Base-by-base conservation (phyloP, 2,888 invertebrate genomes). In the Zygothrica quintamaculata region DNA sequence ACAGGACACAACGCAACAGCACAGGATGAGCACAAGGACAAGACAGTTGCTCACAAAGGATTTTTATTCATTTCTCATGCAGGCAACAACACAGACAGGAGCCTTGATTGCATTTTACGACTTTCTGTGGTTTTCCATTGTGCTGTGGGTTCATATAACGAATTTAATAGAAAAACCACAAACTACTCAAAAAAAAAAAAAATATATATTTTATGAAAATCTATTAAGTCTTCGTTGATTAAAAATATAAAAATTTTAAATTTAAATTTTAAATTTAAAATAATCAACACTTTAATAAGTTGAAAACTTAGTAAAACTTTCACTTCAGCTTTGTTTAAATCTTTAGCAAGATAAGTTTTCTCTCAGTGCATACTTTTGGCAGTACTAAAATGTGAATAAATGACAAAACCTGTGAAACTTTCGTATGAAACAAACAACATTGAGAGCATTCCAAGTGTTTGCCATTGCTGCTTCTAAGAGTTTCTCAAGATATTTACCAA, bases 71-170 rank as follows among this genome's bases (percentile, higher is more conserved):
- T 12, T 40, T 7, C 46, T 40, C 15, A 12, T 33, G 43, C 47
- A 47, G 40, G 15, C 50, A 22, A 16, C 56, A 47, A 16, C 69
- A 52, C 11, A 25, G 47, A 52, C 9, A 25, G 47, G 6, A 53
- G 61, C 18, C 15, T 12, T 62, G 75, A 72, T 76, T 77, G 84
- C 62, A 70, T 66, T 82, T 82, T 43, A 65, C 40, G 62, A 50
- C 62, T 59, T 59, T 72, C 53, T 59, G 37, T 52, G 65, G 61
- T 29, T 59, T 55, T 26, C 22, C 44, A 18, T 47, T 50, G 9
- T 11, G 44, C 48, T 67, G 50, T 4, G 16, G 26, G 11, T 48
- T 1, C 31, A 8, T 26, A n/a, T 26, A 11, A 16, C 18, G 15
- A 22, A 47, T 36, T 57, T 42, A 3, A 34, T 11, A 12, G 16